These are phyloP conservation scores for Telenomus remus DNA, from an alignment of 1,140 invertebrate species.

Conservation along the genomic window DNA sequence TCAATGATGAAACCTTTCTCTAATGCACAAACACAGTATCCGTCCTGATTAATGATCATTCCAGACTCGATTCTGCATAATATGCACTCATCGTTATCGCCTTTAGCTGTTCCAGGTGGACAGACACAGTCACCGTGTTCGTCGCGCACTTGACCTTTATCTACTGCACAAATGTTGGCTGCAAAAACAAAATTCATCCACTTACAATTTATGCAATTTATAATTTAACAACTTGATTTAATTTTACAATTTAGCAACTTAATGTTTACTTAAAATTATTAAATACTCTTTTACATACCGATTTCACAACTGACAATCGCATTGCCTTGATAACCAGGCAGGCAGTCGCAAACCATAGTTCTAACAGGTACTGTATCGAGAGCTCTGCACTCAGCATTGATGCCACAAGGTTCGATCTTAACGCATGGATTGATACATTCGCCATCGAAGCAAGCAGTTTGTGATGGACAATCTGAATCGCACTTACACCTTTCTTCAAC, in stretches of 20 bases:
- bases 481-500: slow-evolving; percentile 80
- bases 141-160: slow-evolving; percentile 83
- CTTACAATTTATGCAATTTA: slow-evolving; percentile 1
- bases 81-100: slow-evolving; percentile 84
- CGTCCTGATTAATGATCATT: slow-evolving; percentile 83
- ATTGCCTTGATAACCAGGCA: slow-evolving; percentile 89
- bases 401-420: slow-evolving; percentile 86
- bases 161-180: slow-evolving; percentile 80
- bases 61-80: slow-evolving; percentile 83
- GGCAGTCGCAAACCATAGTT: slow-evolving; percentile 92
- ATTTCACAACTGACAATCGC: slow-evolving; percentile 85
- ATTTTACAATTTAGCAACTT: no score
- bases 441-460: slow-evolving; percentile 86
- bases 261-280: neutral
- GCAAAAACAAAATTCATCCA: slow-evolving; percentile 40
- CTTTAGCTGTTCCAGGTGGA: slow-evolving; percentile 84
- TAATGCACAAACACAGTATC: slow-evolving; percentile 86
- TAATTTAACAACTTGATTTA: neutral
- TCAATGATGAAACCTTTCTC: slow-evolving; percentile 85
- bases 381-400: slow-evolving; percentile 87
- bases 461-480: slow-evolving; percentile 88
- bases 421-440: slow-evolving; percentile 90
- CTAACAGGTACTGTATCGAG: slow-evolving; percentile 87
- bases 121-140: slow-evolving; percentile 84
- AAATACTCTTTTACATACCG: slow-evolving; percentile 76